Conservation (phyloP, 2,888 invertebrate genomes). For the Lucinisca nassula region DNA sequence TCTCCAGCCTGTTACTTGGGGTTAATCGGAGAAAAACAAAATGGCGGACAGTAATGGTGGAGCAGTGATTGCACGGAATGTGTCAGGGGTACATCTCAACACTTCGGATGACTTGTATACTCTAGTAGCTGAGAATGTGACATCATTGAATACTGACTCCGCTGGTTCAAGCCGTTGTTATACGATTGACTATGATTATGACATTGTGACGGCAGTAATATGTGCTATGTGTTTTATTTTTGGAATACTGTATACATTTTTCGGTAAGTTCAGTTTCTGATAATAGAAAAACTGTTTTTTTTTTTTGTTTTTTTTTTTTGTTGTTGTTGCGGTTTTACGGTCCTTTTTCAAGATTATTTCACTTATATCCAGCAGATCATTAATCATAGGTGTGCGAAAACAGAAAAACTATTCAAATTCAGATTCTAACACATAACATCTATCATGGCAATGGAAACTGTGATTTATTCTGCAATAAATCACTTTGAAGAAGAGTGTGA, state of each 20-base stretch:
- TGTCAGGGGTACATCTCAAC: slow-evolving; percentile 5
- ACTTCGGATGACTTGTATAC: slow-evolving; percentile 43
- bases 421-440: no score
- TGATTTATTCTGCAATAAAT: no score
- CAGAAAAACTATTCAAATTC: no score
- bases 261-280: slow-evolving; percentile 91
- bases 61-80: neutral
- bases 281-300: no score
- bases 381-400: no score
- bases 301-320: no score
- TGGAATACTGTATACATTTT: slow-evolving; percentile 94
- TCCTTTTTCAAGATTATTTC: no score
- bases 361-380: no score
- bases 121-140: slow-evolving; percentile 27
- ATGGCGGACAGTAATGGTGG: slow-evolving; percentile 1
- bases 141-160: neutral
- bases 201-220: slow-evolving; percentile 91
- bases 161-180: slow-evolving; percentile 63
- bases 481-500: no score
- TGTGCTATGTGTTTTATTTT: slow-evolving; percentile 93
- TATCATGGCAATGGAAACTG: no score
- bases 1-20: neutral
- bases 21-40: neutral
- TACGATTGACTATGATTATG: slow-evolving; percentile 89
- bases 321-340: no score